Evolutionary conservation across 2,888 invertebrate species (phyloP), one percentile per base, ranked within the genome.

Genomic region (Hemaris fuciformis): DNA sequence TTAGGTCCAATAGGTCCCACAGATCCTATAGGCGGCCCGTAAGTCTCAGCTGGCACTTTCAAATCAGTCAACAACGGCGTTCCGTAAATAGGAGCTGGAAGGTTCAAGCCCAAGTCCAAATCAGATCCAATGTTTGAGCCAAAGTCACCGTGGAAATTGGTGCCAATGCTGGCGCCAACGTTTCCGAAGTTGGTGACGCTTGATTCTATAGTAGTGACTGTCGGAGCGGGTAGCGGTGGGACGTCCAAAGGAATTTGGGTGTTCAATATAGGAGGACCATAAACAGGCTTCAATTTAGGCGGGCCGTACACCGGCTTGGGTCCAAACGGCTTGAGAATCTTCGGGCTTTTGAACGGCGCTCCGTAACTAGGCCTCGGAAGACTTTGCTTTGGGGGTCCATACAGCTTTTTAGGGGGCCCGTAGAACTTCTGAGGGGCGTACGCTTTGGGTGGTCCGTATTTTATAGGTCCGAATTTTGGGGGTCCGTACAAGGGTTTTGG

Each of bases 1-100:
- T 84, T 82, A 0, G 87, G 85, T 1, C 89, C 90, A 0, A 87
- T 72, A 0, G 89, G 88, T 0, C 90, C 89, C 1, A 91, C 57
- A 0, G 73, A 65, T 10, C 87, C 88, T 0, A 92, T 93, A 0
- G 93, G 93, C 0, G 93, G 93, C 0, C 93, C 93, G 61, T 93
- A 93, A 0, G 81, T 77, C 5, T 93, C 93, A 8, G 80, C 69
- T 0, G 89, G 91, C 0, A 93, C 68, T 64, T 89, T 89, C n/a
- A 93, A 67, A 61, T 91, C 85, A 0, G 69, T 60, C 1, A 87
- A 88, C 1, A 89, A 60, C 8, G 77, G 92, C 0, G 89, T 87
- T 13, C 91, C 91, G 60, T 93, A 84, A 62, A 93, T 83, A 5
- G 91, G 87, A 27, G 93, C 91, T 45, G 91, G 91, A 2, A 90